Evolutionary conservation across 2,888 invertebrate species (phyloP), one percentile per base, ranked within the genome.

Genomic region (Oscheius onirici): DNA sequence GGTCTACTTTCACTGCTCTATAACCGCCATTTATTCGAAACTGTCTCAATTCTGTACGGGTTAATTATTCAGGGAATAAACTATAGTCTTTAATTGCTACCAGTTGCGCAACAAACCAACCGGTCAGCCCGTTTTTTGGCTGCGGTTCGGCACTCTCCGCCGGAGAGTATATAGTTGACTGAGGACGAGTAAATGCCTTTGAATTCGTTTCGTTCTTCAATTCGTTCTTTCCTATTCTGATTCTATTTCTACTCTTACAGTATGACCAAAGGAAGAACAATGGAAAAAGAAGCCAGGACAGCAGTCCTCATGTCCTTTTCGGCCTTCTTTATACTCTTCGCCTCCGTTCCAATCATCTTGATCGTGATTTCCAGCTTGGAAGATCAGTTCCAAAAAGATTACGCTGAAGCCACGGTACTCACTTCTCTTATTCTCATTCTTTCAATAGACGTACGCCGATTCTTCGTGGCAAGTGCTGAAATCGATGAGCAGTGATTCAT

Each of bases 401-500:
- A 26, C 24, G 10, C 20, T 22, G 63, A 63, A 46, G 63, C 63
- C 11, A 63, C 5, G 26, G 63, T 63, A 24, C 20, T 20, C n/a
- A n/a, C n/a, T 54, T 34, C 24, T 17, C n/a, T 20, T 10, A 34
- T 26, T 20, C 34, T 15, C 15, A 17, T 15, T 20, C 11, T 10
- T 13, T 34, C 24, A 10, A 34, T n/a, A 66, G 66, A 1, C 40
- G 20, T 54, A 28, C 24, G 66, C 66, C n/a, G 66, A 66, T 54
- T 66, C 66, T 8, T 54, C 54, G 11, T 66, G 54, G 52, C 41
- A 66, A 66, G 66, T 52, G 17, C n/a, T 66, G 52, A 51, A 41
- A 40, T 11, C 52, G 20, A 66, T 66, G 66, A 17, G 17, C 10
- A 15, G 15, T 11, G 66, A 66, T 3, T 11, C 15, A 3, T 41